Evolutionary conservation across 2,888 invertebrate species (phyloP).

Genomic region (Linnaemya vulpina): DNA sequence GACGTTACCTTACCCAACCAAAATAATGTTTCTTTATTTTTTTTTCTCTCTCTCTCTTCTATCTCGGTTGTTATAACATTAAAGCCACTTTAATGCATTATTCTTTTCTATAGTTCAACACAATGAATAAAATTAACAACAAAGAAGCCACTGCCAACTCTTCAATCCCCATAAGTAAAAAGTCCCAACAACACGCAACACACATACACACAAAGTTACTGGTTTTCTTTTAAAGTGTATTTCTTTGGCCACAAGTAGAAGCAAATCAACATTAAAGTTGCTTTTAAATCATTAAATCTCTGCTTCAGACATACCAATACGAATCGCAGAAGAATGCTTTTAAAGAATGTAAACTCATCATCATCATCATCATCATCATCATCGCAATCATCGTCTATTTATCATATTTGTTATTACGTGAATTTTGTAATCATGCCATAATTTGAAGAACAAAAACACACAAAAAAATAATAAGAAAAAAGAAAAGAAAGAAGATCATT

Average conservation of each 20-base stretch:
- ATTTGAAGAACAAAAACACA: background rate
- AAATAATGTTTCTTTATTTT: slow-evolving; percentile 50
- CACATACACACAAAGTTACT: slow-evolving; percentile 23
- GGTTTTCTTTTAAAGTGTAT: slow-evolving; percentile 41
- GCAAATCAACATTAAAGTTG: slow-evolving; percentile 50
- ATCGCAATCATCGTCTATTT: slow-evolving; percentile 48
- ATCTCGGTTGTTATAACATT: background rate
- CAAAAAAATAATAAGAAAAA: slow-evolving; percentile 8
- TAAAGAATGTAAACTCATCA: slow-evolving; percentile 51
- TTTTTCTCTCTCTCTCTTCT: background rate
- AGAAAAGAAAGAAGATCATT: slow-evolving; percentile 29
- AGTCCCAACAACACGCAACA: slow-evolving; percentile 61
- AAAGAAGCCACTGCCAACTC: slow-evolving; percentile 14
- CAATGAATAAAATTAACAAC: slow-evolving; percentile 10
- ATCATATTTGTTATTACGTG: slow-evolving; percentile 65
- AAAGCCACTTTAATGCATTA: background rate
- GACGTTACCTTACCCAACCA: slow-evolving; percentile 62
- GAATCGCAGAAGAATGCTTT: slow-evolving; percentile 31
- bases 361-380: slow-evolving; percentile 39
- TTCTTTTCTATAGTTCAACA: background rate
- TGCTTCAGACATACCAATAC: slow-evolving; percentile 27
- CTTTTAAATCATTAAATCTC: slow-evolving; percentile 39
- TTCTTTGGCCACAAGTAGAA: slow-evolving; percentile 47
- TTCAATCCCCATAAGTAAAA: slow-evolving; percentile 18
- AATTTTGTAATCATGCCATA: slow-evolving; percentile 54